Base-by-base conservation (phyloP, 2,888 invertebrate genomes). In the Lepidonotus clava region DNA sequence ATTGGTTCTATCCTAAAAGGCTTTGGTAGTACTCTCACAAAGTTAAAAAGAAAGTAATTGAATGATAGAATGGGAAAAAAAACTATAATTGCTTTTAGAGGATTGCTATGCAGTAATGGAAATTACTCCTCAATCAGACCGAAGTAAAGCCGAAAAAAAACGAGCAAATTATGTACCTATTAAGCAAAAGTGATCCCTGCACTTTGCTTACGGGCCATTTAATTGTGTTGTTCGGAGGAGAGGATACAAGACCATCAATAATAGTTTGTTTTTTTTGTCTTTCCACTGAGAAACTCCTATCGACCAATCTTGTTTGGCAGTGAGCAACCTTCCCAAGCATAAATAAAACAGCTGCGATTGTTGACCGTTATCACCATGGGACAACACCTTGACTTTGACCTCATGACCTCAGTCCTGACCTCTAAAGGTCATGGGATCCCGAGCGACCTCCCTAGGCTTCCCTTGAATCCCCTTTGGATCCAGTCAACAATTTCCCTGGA, bases 281-380 rank as follows among this genome's bases (percentile, higher is more conserved):
- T n/a, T n/a, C n/a, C n/a, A n/a, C n/a, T n/a, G n/a, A n/a, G n/a
- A n/a, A n/a, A n/a, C n/a, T n/a, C n/a, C n/a, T n/a, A n/a, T n/a
- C n/a, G n/a, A n/a, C n/a, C n/a, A n/a, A n/a, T n/a, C n/a, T n/a
- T n/a, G n/a, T n/a, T n/a, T n/a, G n/a, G n/a, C n/a, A n/a, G n/a
- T n/a, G n/a, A n/a, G n/a, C n/a, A n/a, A 34, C 14, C 21, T 34
- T 38, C 38, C 6, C 18, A 21, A 38, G 71, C 51, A 80, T 46
- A 6, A 46, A 80, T 80, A 80, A 80, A 80, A 32, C 46, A 41
- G 41, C 80, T 80, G 46, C 46, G 80, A 41, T 80, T 80, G 6
- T 32, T 80, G 80, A 80, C 80, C 80, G 28, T 28, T 51, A 21
- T 38, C 51, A 18, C 41, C 80, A 32, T 71, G 28, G 80, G 77